Evolutionary conservation across 2,113 vertebrate genomes (phyloP), one percentile per base, ranked within the genome.

Genomic region (Cervus canadensis): DNA sequence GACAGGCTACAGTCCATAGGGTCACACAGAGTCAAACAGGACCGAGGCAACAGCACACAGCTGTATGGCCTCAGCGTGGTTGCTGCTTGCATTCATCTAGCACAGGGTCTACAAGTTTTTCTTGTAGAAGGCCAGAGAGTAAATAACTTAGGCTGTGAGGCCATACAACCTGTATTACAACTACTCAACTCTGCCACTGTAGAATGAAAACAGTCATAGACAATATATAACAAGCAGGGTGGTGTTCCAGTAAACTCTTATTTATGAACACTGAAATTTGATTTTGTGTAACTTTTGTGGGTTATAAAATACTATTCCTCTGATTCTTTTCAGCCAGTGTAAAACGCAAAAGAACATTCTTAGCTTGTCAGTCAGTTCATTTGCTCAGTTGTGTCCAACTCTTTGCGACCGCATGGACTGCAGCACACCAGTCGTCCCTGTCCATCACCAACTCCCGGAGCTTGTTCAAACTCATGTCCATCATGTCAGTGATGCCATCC

Each of bases 231-330:
- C 48, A 76, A 76, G 12, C 21, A 7, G n/a, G 25, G 19, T 15
- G 40, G 30, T 30, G 26, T 64, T 89, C 84, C 74, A 43, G 57
- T 60, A 40, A 81, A 84, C 56, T 17, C 16, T 93, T 60, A 67
- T n/a, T 54, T 45, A 60, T 74, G 25, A 33, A 81, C n/a, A 74
- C 12, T 81, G 40, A 91, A 83, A 84, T 74, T 45, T 90, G 28
- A 92, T 89, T 60, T 93, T 26, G 17, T 43, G 8, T 78, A 14
- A 84, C 85, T 94, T 93, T 95, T 93, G 33, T 21, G 8, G 60
- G 30, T 85, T 17, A 74, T 7, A 67, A 94, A 56, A 95, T 56
- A 33, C 40, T 87, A 16, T 57, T 74, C 23, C 91, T 48, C 43
- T 40, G 7, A 48, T 23, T 81, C 23, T 87, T 91, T 64, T 30